A percentile compares a stretch with the other conserved stretches of the same genome.
phyloP scores from a whole-genome alignment of 1,140 invertebrate species.

The Teleopsis dalmanni region DNA sequence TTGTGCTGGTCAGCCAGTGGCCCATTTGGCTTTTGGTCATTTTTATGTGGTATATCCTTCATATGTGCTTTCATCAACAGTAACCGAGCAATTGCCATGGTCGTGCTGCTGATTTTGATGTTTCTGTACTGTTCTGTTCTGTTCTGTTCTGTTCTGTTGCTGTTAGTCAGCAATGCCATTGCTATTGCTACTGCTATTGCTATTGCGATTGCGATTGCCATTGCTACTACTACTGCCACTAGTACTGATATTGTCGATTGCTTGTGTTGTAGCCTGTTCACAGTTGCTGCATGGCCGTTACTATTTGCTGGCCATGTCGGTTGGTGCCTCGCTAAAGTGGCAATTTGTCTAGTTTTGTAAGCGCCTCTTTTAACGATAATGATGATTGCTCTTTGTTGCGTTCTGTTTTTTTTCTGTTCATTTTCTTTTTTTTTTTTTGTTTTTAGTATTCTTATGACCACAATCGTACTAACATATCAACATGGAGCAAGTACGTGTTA shows the following conservation, averaged over 20 bases:
- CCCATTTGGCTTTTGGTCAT: conserved; percentile 5
- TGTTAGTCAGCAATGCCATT: conserved; percentile 1
- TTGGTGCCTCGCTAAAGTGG: conserved; percentile 9
- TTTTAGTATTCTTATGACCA: too few species aligned
- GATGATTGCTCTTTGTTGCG: conserved; percentile 15
- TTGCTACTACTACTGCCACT: background rate
- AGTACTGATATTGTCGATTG: background rate
- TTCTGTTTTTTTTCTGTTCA: conserved; percentile 1
- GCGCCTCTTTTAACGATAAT: conserved; percentile 14
- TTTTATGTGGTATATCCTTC: conserved; percentile 1
- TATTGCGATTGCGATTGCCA: background rate
- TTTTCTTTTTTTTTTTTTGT: too few species aligned
- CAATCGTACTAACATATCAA: too few species aligned
- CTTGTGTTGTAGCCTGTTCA: background rate
- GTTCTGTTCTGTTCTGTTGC: background rate
- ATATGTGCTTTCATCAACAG: conserved; percentile 2
- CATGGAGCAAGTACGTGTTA: too few species aligned
- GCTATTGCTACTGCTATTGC: conserved; percentile 3
- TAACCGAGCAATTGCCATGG: background rate
- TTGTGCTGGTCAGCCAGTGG: background rate
- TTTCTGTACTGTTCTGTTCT: background rate
- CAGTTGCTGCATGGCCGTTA: too few species aligned
- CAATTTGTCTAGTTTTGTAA: conserved; percentile 14
- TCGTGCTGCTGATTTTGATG: too few species aligned
- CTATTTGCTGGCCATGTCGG: too few species aligned